phyloP scores from a whole-genome alignment of 1,140 invertebrate genomes.

The Pseudomyrmex cubaensis region DNA sequence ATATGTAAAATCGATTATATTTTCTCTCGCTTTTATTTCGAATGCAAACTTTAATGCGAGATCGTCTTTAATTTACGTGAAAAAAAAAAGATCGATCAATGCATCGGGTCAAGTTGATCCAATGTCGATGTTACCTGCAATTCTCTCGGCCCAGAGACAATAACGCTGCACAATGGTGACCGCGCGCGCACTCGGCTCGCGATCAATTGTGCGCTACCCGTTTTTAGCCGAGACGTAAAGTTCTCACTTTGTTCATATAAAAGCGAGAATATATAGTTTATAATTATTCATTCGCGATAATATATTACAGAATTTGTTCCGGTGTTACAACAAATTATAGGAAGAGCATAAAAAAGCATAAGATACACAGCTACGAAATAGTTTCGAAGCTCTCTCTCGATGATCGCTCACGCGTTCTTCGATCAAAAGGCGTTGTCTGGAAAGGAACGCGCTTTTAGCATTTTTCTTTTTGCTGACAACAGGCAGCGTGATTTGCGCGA shows the following conservation, averaged over 20 bases:
- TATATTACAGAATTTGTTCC: constrained; percentile 13
- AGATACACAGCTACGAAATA: neutral
- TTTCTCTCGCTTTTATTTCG: neutral
- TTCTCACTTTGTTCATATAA: constrained; percentile 7
- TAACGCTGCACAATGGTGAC: constrained; percentile 37
- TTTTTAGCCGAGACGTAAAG: constrained; percentile 40
- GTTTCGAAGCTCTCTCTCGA: constrained; percentile 1
- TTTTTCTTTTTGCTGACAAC: neutral
- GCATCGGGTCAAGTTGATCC: neutral
- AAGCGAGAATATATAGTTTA: constrained; percentile 8
- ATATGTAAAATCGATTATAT: too few species aligned
- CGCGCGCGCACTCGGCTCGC: constrained; percentile 10
- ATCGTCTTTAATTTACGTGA: constrained; percentile 13
- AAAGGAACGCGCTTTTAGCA: neutral
- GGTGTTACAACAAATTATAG: neutral
- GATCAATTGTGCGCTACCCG: constrained; percentile 33
- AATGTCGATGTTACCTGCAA: constrained; percentile 24
- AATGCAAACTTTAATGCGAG: neutral
- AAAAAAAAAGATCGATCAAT: neutral
- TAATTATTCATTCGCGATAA: neutral
- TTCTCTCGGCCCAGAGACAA: constrained; percentile 17
- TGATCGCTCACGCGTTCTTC: neutral
- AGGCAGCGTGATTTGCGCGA: neutral
- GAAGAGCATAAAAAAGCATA: neutral
- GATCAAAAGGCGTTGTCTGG: neutral